These are phyloP conservation scores for Sicus ferrugineus DNA, from an alignment of 2,888 invertebrate genomes.

Conservation along the genomic window DNA sequence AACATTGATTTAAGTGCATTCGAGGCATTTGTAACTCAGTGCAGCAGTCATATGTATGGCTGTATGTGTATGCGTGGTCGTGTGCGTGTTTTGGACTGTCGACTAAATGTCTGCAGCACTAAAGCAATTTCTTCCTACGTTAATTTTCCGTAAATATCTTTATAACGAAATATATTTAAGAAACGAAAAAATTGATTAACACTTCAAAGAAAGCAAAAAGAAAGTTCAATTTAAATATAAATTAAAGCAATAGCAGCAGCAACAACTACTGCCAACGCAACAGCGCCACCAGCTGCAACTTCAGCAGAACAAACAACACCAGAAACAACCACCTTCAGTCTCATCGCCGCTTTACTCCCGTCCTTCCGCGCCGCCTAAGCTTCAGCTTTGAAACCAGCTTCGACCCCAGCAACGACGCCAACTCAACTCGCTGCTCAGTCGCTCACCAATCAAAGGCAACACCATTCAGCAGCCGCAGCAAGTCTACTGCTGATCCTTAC, in stretches of 20 bases:
- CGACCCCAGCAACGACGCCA: neutral
- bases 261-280: neutral
- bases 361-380: neutral
- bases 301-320: neutral
- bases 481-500: conserved; percentile 24
- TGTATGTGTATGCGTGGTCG: conserved; percentile 18
- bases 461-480: conserved; percentile 19
- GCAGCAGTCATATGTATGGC: conserved; percentile 36
- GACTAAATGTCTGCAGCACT: neutral
- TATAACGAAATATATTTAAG: conserved; percentile 12
- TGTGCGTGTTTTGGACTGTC: conserved; percentile 8
- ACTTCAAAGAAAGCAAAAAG: neutral
- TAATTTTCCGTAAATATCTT: conserved; percentile 23
- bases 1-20: conserved; percentile 63
- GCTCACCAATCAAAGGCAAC: conserved; percentile 13
- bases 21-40: conserved; percentile 60
- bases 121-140: neutral
- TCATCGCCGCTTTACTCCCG: neutral
- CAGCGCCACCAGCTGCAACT: too few species aligned
- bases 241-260: too few species aligned
- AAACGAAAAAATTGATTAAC: neutral
- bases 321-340: neutral
- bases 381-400: too few species aligned
- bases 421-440: too few species aligned
- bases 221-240: too few species aligned